phyloP scores from a whole-genome alignment of 2,113 vertebrate genomes.

The Heterocephalus glaber region DNA sequence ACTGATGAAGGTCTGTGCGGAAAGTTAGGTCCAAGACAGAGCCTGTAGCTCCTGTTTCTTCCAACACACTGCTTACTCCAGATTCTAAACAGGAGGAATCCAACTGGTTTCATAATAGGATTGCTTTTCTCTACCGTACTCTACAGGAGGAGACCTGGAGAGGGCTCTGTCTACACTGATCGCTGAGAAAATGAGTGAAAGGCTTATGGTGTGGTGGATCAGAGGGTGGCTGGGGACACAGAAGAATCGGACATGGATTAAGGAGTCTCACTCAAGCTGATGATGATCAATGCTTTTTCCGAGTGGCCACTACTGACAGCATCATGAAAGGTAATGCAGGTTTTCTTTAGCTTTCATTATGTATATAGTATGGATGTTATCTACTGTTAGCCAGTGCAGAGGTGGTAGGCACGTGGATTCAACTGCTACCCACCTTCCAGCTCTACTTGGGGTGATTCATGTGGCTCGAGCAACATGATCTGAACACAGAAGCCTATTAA shows the following conservation, averaged over 20 bases:
- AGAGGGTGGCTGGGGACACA: background rate
- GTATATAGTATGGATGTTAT: background rate
- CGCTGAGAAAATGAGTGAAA: background rate
- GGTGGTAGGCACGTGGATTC: background rate
- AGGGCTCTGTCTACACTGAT: background rate
- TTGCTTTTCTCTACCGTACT: background rate
- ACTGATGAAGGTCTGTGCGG: background rate
- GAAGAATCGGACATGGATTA: background rate
- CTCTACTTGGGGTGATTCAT: background rate
- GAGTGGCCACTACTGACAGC: background rate
- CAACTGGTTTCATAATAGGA: background rate
- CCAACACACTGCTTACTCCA: background rate
- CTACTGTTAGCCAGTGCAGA: background rate
- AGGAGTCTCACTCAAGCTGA: background rate
- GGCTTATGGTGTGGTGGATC: background rate
- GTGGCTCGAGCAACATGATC: background rate
- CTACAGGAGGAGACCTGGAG: background rate
- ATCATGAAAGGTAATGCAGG: background rate
- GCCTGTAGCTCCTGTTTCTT: background rate
- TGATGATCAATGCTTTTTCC: background rate
- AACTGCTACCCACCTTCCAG: background rate
- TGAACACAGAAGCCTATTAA: background rate
- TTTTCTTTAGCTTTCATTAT: background rate
- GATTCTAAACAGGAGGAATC: background rate
- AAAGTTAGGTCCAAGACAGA: background rate